Evolutionary conservation across 1,140 invertebrate species (phyloP).

Genomic region (Carposina sasakii): DNA sequence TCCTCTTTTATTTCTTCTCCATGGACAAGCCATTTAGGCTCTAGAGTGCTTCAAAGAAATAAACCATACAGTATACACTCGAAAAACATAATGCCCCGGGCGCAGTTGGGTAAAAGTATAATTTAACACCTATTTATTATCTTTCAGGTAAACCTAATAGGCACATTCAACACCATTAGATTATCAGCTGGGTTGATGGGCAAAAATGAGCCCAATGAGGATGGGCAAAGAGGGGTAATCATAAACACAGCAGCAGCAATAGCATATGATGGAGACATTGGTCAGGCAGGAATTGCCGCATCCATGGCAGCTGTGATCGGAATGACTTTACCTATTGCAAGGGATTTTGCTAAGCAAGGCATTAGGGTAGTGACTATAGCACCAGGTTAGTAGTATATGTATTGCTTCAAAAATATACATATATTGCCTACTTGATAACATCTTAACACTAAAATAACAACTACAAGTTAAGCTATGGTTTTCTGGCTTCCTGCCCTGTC

Average conservation of each 20-base stretch:
- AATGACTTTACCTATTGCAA: slow-evolving; percentile 95
- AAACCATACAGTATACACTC: too few relatives aligned
- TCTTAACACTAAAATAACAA: not conserved
- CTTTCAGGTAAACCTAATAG: slow-evolving; percentile 86
- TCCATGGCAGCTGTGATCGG: slow-evolving; percentile 91
- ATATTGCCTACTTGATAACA: not conserved
- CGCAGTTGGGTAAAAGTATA: too few relatives aligned
- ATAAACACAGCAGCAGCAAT: slow-evolving; percentile 97
- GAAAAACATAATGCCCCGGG: too few relatives aligned
- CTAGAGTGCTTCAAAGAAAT: too few relatives aligned
- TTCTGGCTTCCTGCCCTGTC: too few relatives aligned
- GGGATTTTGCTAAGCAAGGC: slow-evolving; percentile 86
- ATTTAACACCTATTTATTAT: slow-evolving; percentile 1
- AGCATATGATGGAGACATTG: slow-evolving; percentile 97
- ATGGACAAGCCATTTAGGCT: too few relatives aligned
- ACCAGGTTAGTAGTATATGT: slow-evolving; percentile 75
- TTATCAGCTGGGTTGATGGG: slow-evolving; percentile 86
- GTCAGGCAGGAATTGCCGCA: slow-evolving; percentile 93
- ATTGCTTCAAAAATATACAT: too few relatives aligned
- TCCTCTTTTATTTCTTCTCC: too few relatives aligned
- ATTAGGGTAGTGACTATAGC: slow-evolving; percentile 91
- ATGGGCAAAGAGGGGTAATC: slow-evolving; percentile 93
- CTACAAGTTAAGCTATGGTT: too few relatives aligned
- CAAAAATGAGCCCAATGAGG: slow-evolving; percentile 84
- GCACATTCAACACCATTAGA: slow-evolving; percentile 96